Conservation (phyloP, 2,888 invertebrate genomes). For the Diachrysia chrysitis region DNA sequence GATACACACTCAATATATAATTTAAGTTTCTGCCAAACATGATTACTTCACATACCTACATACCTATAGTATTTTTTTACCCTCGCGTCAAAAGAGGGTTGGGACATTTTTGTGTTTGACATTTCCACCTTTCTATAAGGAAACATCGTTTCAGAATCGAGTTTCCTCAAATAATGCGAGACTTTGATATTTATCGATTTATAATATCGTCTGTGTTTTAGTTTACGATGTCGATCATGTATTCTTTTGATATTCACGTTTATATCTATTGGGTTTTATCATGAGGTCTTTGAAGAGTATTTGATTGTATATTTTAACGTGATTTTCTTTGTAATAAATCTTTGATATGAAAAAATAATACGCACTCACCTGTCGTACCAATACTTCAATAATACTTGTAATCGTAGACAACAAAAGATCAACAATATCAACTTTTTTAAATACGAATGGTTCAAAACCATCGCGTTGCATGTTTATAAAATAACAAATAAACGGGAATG, state of each 20-base stretch:
- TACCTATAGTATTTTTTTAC: slow-evolving; percentile 35
- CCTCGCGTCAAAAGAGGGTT: slow-evolving; percentile 30
- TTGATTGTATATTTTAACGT: no score
- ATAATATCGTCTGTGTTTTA: slow-evolving; percentile 37
- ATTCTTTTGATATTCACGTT: slow-evolving; percentile 30
- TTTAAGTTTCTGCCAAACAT: slow-evolving; percentile 17
- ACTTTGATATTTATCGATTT: slow-evolving; percentile 52
- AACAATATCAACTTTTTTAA: no score
- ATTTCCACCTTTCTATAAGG: slow-evolving; percentile 48
- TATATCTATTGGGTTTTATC: neutral
- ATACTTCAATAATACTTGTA: no score
- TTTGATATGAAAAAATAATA: neutral
- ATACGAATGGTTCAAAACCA: no score
- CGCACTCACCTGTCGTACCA: no score
- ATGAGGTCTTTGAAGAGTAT: neutral
- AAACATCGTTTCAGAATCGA: slow-evolving; percentile 53
- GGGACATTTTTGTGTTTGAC: slow-evolving; percentile 47
- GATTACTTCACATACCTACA: slow-evolving; percentile 27
- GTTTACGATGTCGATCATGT: slow-evolving; percentile 21
- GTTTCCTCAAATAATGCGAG: slow-evolving; percentile 51
- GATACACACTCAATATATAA: slow-evolving; percentile 7
- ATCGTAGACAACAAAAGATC: no score
- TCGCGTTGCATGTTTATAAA: no score
- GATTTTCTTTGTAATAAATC: no score
- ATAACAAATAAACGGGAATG: no score